Evolutionary conservation across 2,888 invertebrate species (phyloP), one percentile per base, ranked within the genome.

Genomic region (Lumbricus terrestris): DNA sequence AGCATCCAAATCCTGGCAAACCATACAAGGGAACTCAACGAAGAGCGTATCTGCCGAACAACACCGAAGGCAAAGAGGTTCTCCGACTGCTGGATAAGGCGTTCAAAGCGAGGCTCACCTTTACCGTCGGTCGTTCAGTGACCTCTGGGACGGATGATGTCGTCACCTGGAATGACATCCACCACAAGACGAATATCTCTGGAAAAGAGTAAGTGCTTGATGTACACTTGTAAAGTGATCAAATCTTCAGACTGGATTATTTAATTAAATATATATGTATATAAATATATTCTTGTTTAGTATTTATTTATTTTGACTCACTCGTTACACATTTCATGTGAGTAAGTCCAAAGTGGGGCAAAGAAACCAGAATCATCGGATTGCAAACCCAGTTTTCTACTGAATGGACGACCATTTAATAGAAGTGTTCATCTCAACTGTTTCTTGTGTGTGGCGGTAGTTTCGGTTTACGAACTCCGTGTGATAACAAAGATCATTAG

Each of bases 91-190:
- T 94, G 89, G 90, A 92, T 90, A 92, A 92, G 90, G 94, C 94
- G 8, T 94, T 94, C 89, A 91, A 93, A 23, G 92, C 92, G 35
- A 90, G 93, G 20, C 90, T 94, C 83, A 91, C 93, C 18, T 94
- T 94, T 90, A 94, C 94, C 2, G 92, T 94, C 37, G 94, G 94
- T 6, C 92, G 29, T 6, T 94, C 94, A 6, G 88, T 91, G 11
- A 94, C 93, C 6, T 93, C 93, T 15, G 94, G 94, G 18, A 90
- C 90, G 33, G 91, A 92, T 42, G 92, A 92, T 88, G 92, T 93
- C 13, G 92, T 94, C 54, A 93, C 93, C 0, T 94, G 94, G 94
- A 93, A 94, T 90, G 94, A 94, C 90, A 93, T 94, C 69, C 94
- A 94, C 90, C 94, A 94, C 91, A 94, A 94, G 91, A 94, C 94